Evolutionary conservation across 2,888 invertebrate species (phyloP), one percentile per base, ranked within the genome.

Genomic region (Drepanosiphum platanoidis): DNA sequence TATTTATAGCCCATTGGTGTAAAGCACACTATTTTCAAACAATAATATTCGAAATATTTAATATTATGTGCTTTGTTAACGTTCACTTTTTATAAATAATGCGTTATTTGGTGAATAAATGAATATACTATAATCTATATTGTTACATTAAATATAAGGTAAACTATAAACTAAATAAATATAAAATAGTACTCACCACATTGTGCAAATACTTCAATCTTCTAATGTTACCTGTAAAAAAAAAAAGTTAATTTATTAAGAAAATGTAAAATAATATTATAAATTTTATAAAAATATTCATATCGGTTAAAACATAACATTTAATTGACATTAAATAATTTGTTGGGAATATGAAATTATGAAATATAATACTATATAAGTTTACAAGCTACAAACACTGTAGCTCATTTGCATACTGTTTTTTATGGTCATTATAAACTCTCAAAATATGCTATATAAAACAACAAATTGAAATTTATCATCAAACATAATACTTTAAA

Each of bases 181-280:
- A 74, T 18, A 15, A 32, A 46, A 15, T 36, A 75, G 9, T n/a
- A 77, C 61, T 58, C 39, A 77, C 77, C 77, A 30, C 61, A 61
- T 77, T 39, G 27, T 61, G 9, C 36, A 27, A 18, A 39, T 27
- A 39, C 61, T 77, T 61, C 32, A 27, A 27, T 27, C 39, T 77
- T 61, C 61, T 39, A 30, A 4, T 36, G 27, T 36, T 61, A 77
- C 27, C 77, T 77, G 27, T n/a, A 61, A 77, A 77, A 77, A 61
- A 9, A 8, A 61, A 61, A 34, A 52, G 22, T 3, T 32, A 46
- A 22, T n/a, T 13, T 11, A 42, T 22, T 27, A 27, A n/a, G 9
- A 61, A 61, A n/a, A 27, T 27, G 1, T 27, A 8, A 61, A 27
- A 22, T 27, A 9, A 42, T 9, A 11, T 42, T 42, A 42, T 9